Evolutionary conservation across 2,113 vertebrate genomes (phyloP).

Genomic region (Microtus oregoni): DNA sequence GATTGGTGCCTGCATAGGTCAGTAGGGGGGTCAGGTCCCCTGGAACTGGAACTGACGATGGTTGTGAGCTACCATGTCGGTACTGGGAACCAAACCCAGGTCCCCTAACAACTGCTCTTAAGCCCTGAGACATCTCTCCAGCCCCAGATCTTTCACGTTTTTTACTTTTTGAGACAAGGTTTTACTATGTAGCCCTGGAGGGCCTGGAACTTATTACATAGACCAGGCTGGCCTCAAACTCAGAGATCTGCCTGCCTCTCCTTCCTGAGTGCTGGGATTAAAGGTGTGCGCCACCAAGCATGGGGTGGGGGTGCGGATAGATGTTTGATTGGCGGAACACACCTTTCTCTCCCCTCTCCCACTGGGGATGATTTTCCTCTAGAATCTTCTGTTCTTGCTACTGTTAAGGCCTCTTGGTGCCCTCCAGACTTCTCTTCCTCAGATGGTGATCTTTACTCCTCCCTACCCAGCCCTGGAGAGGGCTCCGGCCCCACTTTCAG

Average conservation of each 20-base stretch:
- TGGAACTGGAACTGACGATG: neutral
- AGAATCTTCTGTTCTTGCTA: neutral
- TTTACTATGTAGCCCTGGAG: neutral
- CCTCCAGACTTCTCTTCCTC: accelerated
- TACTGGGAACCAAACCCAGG: neutral
- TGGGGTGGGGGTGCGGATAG: too few relatives aligned
- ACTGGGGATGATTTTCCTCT: neutral
- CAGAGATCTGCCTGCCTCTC: neutral
- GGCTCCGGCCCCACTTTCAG: accelerated
- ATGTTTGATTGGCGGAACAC: accelerated
- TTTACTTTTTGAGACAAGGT: neutral
- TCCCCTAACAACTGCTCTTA: neutral
- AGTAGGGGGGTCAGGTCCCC: neutral
- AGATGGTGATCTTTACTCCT: accelerated
- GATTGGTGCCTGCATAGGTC: neutral
- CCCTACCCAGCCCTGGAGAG: too few relatives aligned
- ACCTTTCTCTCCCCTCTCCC: neutral
- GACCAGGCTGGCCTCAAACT: neutral
- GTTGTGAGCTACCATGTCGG: neutral
- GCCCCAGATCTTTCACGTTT: neutral
- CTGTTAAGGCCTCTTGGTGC: accelerated
- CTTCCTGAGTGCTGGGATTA: neutral
- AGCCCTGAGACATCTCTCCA: neutral
- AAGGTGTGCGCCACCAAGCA: neutral
- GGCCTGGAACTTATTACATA: neutral